These are phyloP conservation scores for Diaprepes abbreviatus DNA, from an alignment of 2,888 invertebrate genomes.

Conservation along the genomic window DNA sequence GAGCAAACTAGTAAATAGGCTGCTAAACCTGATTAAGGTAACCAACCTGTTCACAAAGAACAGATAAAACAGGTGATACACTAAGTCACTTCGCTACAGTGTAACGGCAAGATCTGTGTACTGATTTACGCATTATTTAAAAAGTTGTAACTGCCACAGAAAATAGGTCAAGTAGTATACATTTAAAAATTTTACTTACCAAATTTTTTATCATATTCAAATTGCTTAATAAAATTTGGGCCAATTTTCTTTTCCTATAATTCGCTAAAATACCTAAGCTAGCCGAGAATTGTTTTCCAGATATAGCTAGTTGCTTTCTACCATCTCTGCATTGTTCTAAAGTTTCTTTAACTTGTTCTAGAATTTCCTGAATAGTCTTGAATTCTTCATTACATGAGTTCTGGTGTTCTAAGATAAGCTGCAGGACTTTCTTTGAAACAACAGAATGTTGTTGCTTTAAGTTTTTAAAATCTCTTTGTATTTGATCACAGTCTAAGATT, in stretches of 20 bases:
- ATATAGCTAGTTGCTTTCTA: conserved; percentile 79
- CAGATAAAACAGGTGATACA: too few relatives aligned
- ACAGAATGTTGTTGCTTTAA: conserved; percentile 87
- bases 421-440: conserved; percentile 93
- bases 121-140: too few relatives aligned
- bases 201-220: conserved; percentile 85
- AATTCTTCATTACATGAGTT: conserved; percentile 90
- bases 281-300: conserved; percentile 86
- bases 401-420: conserved; percentile 92
- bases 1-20: too few relatives aligned
- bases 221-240: conserved; percentile 84
- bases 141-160: too few relatives aligned
- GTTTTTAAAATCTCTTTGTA: conserved; percentile 81
- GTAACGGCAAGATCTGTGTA: too few relatives aligned
- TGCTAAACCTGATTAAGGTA: too few relatives aligned
- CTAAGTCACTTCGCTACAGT: too few relatives aligned
- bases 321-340: conserved; percentile 81
- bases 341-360: conserved; percentile 78
- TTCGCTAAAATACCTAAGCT: conserved; percentile 93
- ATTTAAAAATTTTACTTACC: conserved; percentile 72
- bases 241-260: conserved; percentile 88
- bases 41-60: too few relatives aligned
- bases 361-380: conserved; percentile 79
- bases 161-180: too few relatives aligned
- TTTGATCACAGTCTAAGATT: conserved; percentile 76